Base-by-base conservation (phyloP, 1,140 invertebrate species). In the Aricia agestis region DNA sequence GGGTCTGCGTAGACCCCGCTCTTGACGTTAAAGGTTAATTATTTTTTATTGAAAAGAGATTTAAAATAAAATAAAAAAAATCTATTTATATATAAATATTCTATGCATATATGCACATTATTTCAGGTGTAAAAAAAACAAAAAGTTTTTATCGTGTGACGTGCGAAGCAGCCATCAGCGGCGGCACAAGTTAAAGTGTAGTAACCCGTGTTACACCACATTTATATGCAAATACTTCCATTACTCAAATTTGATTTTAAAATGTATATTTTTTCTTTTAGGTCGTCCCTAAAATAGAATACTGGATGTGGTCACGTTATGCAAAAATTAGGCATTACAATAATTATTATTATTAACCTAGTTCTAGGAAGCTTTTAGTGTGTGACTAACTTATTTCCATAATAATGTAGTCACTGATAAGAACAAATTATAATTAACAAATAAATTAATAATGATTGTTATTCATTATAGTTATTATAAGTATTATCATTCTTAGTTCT, bases 201-300 rank as follows among this genome's bases (percentile, higher is more conserved):
- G 45, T 52, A 52, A 52, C 45, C 45, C 45, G 13, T 52, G 45
- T 52, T 52, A 52, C 13, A 52, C 11, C 11, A 52, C 45, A 52
- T 52, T 52, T 52, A 52, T 52, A 52, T 52, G 45, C 45, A 52
- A 52, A 52, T 52, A 52, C 45, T 52, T 11, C 45, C 45, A 52
- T 52, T 52, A 52, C 45, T 52, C 45, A 52, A 52, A 52, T 52
- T 13, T 52, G 45, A 52, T 52, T 52, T 52, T 52, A 52, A 52
- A 52, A 52, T 52, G 9, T 52, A 15, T 52, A 52, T 15, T 52
- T 52, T 52, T 52, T 9, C 11, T 52, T 52, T 52, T 52, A 52
- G 45, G 45, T 52, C 45, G 45, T 52, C 45, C 45, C 45, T 2
- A 52, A 52, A 13, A 52, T 15, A 52, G 13, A 52, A 15, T 52